Base-by-base conservation (phyloP, 2,797 vertebrate genomes). In the Gymnoscopelus microlampas region DNA sequence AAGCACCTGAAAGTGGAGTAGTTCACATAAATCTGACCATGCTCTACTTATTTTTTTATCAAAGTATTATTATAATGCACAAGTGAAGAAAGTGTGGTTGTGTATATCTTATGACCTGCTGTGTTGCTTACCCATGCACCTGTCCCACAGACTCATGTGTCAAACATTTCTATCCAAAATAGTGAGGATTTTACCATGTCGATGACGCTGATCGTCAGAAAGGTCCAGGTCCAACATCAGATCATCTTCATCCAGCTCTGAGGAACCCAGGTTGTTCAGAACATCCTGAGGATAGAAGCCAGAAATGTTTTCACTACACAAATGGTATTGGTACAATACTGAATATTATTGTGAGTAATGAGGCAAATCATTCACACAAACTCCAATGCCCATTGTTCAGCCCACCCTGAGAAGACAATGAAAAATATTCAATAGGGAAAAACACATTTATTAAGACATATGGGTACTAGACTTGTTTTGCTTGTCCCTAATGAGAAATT, bases 221-320 rank as follows among this genome's bases (percentile, higher is more conserved):
- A 98, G 95, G 83, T 99, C 98, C 83, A 99, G 88, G 85, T 99
- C 98, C 78, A 99, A 90, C 98, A 99, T 99, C 12, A 99, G 92
- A 83, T 99, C 98, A 82, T 99, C 98, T 87, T 99, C 98, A 88
- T 99, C 98, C 81, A 99, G 82, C 81, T 98, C 97, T 74, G 97
- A 98, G 35, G 98, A 99, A 32, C 97, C 97, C 88, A 99, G 89
- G 83, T 98, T 96, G 92, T 98, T 98, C 84, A 96, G 89, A 76
- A 96, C 90, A 90, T 96, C 95, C 95, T 96, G 63, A 19, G 39
- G 51, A 54, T 13, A 58, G n/a, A 7, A 51, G 48, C 1, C 44
- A 56, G 8, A 35, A n/a, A 32, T 9, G 2, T 3, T 13, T 26
- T 23, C 5, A 53, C 39, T 44, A 44, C 9, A 44, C 2, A 7